Evolutionary conservation across 2,797 vertebrate genomes (phyloP).

Genomic region (Pteropus rufus): DNA sequence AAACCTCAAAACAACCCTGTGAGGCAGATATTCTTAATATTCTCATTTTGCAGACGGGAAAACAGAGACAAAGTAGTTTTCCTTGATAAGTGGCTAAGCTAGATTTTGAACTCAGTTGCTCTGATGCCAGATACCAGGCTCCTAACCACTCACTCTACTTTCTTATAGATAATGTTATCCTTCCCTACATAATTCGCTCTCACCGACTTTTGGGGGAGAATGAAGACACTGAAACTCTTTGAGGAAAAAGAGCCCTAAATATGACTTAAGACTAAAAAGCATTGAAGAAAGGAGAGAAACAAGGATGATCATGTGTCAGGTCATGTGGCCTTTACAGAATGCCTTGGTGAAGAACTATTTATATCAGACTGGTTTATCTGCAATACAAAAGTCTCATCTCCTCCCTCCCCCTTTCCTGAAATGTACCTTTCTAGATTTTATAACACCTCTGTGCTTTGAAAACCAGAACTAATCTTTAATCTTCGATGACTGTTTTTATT

Average conservation of each 20-base stretch:
- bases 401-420: not conserved
- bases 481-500: slow-evolving; percentile 65
- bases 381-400: not conserved
- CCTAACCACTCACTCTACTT: not conserved
- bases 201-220: not conserved
- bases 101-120: not conserved
- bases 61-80: not conserved
- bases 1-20: not conserved
- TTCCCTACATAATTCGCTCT: not conserved
- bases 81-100: not conserved
- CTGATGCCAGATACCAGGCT: not conserved
- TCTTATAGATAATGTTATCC: not conserved
- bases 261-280: not conserved
- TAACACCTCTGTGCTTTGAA: slow-evolving; percentile 60
- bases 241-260: not conserved
- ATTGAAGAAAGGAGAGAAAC: not conserved
- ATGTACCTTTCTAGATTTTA: slow-evolving; percentile 38
- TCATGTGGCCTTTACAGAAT: not conserved
- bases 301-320: not conserved
- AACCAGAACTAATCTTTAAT: slow-evolving; percentile 42
- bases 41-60: not conserved
- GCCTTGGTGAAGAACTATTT: not conserved
- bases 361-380: not conserved
- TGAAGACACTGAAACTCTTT: not conserved
- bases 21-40: not conserved